phyloP scores from a whole-genome alignment of 2,888 invertebrate species.

The Palloptera scutellata region DNA sequence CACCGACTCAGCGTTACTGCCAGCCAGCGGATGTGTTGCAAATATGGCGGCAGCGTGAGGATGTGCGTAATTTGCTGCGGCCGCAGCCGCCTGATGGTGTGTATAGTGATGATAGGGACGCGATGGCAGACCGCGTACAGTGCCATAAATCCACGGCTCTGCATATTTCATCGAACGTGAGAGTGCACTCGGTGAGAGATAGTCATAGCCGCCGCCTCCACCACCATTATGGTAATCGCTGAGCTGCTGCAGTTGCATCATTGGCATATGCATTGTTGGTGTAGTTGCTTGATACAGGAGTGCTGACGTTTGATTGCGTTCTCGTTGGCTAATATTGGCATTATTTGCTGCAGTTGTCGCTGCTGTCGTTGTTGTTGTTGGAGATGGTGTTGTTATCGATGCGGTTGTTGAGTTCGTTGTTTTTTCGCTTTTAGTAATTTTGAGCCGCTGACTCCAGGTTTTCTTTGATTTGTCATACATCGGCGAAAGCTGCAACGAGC shows the following conservation, averaged over 20 bases:
- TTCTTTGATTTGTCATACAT: slow-evolving; percentile 69
- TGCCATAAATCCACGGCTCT: slow-evolving; percentile 86
- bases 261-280: slow-evolving; percentile 33
- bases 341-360: slow-evolving; percentile 10
- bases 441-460: slow-evolving; percentile 76
- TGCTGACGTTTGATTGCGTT: slow-evolving; percentile 33
- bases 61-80: slow-evolving; percentile 42
- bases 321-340: slow-evolving; percentile 5
- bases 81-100: slow-evolving; percentile 44
- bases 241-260: slow-evolving; percentile 38
- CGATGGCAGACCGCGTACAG: slow-evolving; percentile 69
- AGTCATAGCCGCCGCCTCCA: slow-evolving; percentile 47
- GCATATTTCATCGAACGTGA: slow-evolving; percentile 86
- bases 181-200: slow-evolving; percentile 68
- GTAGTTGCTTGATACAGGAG: slow-evolving; percentile 21
- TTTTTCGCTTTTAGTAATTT: slow-evolving; percentile 67
- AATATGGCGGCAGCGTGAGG: slow-evolving; percentile 53
- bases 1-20: slow-evolving; percentile 65
- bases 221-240: slow-evolving; percentile 43
- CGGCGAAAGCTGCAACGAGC: slow-evolving; percentile 48
- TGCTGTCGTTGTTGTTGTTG: slow-evolving; percentile 23
- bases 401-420: slow-evolving; percentile 64
- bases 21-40: slow-evolving; percentile 60
- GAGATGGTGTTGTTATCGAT: slow-evolving; percentile 43
- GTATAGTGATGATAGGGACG: slow-evolving; percentile 61